A percentile compares a stretch with the other conserved stretches of the same genome.
These are phyloP conservation scores for Oncorhynchus clarkii DNA, from an alignment of 2,113 vertebrate genomes.

Conservation along the genomic window DNA sequence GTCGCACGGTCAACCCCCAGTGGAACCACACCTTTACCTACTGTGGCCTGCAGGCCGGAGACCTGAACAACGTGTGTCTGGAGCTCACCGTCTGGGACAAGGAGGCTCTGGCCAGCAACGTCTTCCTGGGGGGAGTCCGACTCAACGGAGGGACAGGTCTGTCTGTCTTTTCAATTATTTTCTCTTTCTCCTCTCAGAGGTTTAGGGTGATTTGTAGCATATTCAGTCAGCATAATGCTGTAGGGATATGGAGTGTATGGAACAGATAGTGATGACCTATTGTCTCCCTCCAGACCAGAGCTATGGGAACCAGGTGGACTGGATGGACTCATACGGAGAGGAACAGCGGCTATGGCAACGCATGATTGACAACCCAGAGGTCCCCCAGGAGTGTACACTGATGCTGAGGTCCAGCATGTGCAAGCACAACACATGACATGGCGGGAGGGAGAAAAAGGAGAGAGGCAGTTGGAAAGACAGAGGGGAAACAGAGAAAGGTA, in stretches of 20 bases:
- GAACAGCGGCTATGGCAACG: constrained; percentile 90
- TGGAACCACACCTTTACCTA: constrained; percentile 97
- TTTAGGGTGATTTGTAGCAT: constrained; percentile 72
- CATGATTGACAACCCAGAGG: constrained; percentile 89
- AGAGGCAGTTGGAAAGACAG: not conserved
- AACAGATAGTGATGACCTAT: constrained; percentile 10
- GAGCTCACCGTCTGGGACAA: constrained; percentile 98
- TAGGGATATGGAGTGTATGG: constrained; percentile 6
- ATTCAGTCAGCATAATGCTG: constrained; percentile 79
- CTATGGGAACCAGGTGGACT: constrained; percentile 88
- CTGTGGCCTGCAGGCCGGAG: constrained; percentile 81
- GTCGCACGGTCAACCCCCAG: constrained; percentile 87
- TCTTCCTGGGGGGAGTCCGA: constrained; percentile 92
- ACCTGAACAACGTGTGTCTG: constrained; percentile 87
- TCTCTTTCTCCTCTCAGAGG: too few relatives aligned
- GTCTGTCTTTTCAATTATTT: not conserved
- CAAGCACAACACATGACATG: constrained; percentile 72
- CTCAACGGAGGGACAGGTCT: constrained; percentile 88
- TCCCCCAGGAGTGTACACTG: constrained; percentile 85
- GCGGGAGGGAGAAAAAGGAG: not conserved
- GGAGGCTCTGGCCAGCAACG: constrained; percentile 91
- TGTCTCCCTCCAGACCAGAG: constrained; percentile 76
- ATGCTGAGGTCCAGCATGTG: constrained; percentile 94
- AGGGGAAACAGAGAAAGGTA: not conserved
- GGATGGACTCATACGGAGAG: constrained; percentile 94